Evolutionary conservation across 30 jellyfish, hydroid and myxozoan species (phyloP).

Genomic region (Calvadosia cruxmelitensis): DNA sequence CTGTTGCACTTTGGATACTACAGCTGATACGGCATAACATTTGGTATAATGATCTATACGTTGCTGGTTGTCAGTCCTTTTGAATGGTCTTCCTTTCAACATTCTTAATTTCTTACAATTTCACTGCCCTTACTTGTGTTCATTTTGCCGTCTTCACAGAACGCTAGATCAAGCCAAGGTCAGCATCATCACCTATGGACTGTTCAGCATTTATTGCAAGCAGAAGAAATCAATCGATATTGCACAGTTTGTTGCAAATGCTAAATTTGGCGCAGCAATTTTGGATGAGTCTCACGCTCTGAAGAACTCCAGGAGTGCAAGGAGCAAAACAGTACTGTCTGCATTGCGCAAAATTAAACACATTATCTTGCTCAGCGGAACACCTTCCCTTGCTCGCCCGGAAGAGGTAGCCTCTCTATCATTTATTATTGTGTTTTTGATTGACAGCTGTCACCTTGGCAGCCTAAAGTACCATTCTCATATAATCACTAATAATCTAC

Average conservation of each 20-base stretch:
- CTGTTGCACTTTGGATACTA: too few species aligned
- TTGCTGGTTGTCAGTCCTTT: too few species aligned
- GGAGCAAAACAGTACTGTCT: slow-evolving; percentile 30
- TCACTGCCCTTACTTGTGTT: too few species aligned
- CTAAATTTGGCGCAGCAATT: slow-evolving; percentile 62
- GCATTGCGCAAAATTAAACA: slow-evolving; percentile 23
- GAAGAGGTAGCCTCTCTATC: slow-evolving; percentile 52
- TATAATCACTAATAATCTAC: too few species aligned
- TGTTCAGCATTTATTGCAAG: slow-evolving; percentile 22
- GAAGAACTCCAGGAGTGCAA: slow-evolving; percentile 29
- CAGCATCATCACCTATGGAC: slow-evolving; percentile 62
- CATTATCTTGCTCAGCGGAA: slow-evolving; percentile 55
- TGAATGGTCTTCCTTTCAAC: too few species aligned
- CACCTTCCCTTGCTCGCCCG: slow-evolving; percentile 90
- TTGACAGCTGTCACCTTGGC: too few species aligned
- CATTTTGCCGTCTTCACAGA: slow-evolving; percentile 7
- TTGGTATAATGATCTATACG: too few species aligned
- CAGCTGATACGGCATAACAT: too few species aligned
- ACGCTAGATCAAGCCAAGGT: slow-evolving; percentile 26
- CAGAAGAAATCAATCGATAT: slow-evolving; percentile 12
- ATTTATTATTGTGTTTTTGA: too few species aligned
- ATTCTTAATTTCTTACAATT: too few species aligned
- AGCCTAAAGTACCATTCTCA: too few species aligned
- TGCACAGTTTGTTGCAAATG: neutral
- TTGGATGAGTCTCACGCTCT: slow-evolving; percentile 72